Conservation (phyloP, 2,113 vertebrate genomes). For the Bufo bufo region DNA sequence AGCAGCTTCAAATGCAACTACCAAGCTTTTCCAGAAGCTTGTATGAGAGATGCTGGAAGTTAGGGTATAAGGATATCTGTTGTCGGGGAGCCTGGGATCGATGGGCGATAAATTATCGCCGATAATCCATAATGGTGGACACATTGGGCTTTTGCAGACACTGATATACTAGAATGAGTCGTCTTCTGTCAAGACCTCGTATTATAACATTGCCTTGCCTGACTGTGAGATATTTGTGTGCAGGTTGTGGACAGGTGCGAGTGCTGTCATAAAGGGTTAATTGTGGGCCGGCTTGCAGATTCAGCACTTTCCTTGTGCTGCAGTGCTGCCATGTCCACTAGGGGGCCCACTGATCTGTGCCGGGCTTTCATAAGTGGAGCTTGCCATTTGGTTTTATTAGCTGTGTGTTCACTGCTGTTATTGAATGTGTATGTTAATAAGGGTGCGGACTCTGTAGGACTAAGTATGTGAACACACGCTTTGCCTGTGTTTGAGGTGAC, state of each 20-base stretch:
- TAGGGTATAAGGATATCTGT: no score
- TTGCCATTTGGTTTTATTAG: background rate
- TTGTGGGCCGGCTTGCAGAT: background rate
- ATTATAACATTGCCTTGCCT: no score
- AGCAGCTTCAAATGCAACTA: background rate
- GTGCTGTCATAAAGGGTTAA: background rate
- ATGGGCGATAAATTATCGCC: no score
- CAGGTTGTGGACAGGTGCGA: background rate
- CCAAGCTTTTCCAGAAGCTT: no score
- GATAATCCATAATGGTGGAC: no score
- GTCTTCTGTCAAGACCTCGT: no score
- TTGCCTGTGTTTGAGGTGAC: background rate
- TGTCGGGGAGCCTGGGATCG: no score
- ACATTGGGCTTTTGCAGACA: no score
- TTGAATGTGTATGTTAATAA: background rate
- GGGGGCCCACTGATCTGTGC: background rate
- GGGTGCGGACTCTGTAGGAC: background rate
- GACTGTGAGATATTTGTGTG: no score
- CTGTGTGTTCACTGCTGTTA: background rate
- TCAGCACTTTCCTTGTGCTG: background rate
- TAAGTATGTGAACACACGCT: background rate
- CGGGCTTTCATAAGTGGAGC: background rate
- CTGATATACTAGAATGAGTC: no score
- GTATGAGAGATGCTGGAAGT: no score
- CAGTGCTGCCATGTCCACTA: background rate